Base-by-base conservation (phyloP, 2,797 vertebrate species). In the Botia almorhae region DNA sequence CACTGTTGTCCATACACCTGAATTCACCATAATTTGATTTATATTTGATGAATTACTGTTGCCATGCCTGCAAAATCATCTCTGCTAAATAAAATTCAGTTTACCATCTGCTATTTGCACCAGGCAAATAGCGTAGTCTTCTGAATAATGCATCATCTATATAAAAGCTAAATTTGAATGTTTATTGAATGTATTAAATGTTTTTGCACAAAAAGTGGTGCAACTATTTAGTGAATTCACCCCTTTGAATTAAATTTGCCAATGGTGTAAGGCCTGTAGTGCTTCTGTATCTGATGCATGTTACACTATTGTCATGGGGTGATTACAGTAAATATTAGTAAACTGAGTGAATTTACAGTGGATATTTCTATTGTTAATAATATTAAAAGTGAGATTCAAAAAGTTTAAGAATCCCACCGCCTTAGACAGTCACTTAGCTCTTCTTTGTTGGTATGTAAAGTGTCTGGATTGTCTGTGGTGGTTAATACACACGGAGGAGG, bases 381-480 rank as follows among this genome's bases (percentile, higher is more conserved):
- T 83, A 82, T 89, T 87, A 86, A 83, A 90, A 79, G 82, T 86
- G 76, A 82, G 72, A 82, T 55, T 86, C 78, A 80, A 82, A 83
- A 81, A 39, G 78, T 50, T 69, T 67, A 78, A 75, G 76, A 85
- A 83, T 89, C 88, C 88, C 86, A 26, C 85, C 85, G 83, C 86
- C 82, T 67, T 82, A 74, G 86, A 83, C 84, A 87, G 86, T 88
- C 89, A 85, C 84, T 85, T 86, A 88, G 85, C 90, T 87, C 78
- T 89, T 86, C 77, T 90, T 90, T 86, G 81, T 87, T 84, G 82
- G 90, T 90, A 89, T 87, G 84, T 88, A 53, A 76, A 82, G 89
- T 87, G 86, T 86, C 87, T 89, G 58, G 85, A 92, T 93, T 91
- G 91, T 93, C 91, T 90, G 84, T 85, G 81, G 67, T 86, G 77